phyloP scores from a whole-genome alignment of 92 coral and sea anemone genomes.

The Phymanthus crucifer region DNA sequence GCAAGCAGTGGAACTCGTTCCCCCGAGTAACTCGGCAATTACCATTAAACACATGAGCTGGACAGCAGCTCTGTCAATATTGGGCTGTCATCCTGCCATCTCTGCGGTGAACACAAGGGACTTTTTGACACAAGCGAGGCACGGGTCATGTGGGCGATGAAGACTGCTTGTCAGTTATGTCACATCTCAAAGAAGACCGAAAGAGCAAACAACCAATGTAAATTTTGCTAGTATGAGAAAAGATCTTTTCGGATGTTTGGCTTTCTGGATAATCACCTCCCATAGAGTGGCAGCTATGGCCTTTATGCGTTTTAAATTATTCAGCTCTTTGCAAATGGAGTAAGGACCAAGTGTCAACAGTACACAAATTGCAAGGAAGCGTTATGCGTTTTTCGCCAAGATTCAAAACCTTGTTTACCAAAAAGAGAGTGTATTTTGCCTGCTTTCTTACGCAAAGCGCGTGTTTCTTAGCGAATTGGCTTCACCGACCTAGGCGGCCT shows the following conservation, averaged over 20 bases:
- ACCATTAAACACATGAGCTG: constrained; percentile 62
- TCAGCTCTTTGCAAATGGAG: constrained; percentile 56
- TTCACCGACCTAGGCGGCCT: background rate
- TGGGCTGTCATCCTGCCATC: constrained; percentile 57
- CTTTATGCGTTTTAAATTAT: constrained; percentile 82
- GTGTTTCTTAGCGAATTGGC: background rate
- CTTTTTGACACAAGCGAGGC: constrained; percentile 64
- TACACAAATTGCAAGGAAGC: constrained; percentile 67
- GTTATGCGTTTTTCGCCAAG: constrained; percentile 56
- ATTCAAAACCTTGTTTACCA: constrained; percentile 61
- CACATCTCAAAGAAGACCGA: constrained; percentile 90
- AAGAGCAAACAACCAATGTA: constrained; percentile 83
- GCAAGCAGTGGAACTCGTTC: constrained; percentile 37
- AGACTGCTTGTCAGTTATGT: constrained; percentile 65
- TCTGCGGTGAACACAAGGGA: constrained; percentile 79
- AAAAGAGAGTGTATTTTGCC: constrained; percentile 33
- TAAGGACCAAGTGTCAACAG: constrained; percentile 59
- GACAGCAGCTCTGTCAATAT: constrained; percentile 82
- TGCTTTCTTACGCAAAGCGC: background rate
- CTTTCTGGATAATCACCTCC: constrained; percentile 75
- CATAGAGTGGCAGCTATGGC: constrained; percentile 66
- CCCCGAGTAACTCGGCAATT: constrained; percentile 66
- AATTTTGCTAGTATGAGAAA: constrained; percentile 84
- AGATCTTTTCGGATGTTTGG: constrained; percentile 84
- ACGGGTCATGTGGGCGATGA: constrained; percentile 64